phyloP scores from a whole-genome alignment of 2,888 invertebrate genomes.

The Mythimna pallens region DNA sequence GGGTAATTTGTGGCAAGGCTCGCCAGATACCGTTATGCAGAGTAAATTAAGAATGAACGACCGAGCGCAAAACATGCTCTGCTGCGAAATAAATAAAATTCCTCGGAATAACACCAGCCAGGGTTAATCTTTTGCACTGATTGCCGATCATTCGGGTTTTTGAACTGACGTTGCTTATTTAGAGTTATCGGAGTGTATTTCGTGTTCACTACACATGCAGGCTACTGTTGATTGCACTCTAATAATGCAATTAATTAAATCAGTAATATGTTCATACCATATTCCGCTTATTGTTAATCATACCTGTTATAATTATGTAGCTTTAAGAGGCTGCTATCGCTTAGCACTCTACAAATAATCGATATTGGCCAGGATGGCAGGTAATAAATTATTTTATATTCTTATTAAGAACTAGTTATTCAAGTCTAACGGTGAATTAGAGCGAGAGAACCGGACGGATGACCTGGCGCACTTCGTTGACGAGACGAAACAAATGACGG shows the following conservation, averaged over 20 bases:
- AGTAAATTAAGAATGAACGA: conserved; percentile 59
- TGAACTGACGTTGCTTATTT: conserved; percentile 7
- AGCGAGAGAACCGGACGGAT: conserved; percentile 64
- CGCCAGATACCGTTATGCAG: conserved; percentile 60
- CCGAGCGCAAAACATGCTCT: conserved; percentile 44
- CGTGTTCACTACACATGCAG: conserved; percentile 1
- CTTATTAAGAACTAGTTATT: conserved; percentile 50
- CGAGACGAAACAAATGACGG: conserved; percentile 71
- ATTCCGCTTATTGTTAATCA: conserved; percentile 9
- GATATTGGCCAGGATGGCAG: background rate
- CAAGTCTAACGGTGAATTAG: conserved; percentile 60
- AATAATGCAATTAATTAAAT: conserved; percentile 4
- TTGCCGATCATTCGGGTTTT: conserved; percentile 35
- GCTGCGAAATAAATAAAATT: conserved; percentile 40
- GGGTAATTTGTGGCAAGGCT: conserved; percentile 55
- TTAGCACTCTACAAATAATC: background rate
- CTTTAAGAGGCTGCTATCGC: background rate
- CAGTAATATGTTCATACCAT: background rate
- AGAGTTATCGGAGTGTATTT: conserved; percentile 10
- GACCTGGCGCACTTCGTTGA: conserved; percentile 40
- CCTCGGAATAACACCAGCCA: conserved; percentile 30
- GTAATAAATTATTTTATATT: conserved; percentile 3
- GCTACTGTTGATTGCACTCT: background rate
- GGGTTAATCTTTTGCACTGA: conserved; percentile 32
- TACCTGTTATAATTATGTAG: conserved; percentile 4